Conservation (phyloP, 2,888 invertebrate species). For the Dicycla oo region DNA sequence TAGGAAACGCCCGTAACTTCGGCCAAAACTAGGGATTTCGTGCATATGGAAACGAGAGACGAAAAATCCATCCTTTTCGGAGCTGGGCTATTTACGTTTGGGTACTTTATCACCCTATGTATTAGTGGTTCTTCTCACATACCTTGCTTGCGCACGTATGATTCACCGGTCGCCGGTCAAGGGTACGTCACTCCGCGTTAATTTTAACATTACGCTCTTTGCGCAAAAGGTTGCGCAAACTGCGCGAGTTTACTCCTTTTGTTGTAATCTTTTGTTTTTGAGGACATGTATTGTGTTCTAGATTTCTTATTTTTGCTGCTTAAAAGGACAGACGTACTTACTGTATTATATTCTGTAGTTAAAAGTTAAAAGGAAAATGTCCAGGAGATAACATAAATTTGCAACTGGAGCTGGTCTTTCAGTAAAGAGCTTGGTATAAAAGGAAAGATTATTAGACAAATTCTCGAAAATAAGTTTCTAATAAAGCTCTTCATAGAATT, state of each 20-base stretch:
- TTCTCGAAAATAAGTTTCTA: background rate
- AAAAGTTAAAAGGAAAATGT: too few relatives aligned
- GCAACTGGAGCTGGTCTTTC: background rate
- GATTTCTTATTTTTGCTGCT: constrained; percentile 39
- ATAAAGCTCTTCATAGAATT: background rate
- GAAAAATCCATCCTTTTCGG: too few relatives aligned
- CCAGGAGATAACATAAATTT: too few relatives aligned
- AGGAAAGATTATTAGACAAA: background rate
- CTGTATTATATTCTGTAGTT: background rate
- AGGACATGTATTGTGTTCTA: constrained; percentile 57
- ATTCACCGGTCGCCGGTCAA: constrained; percentile 75
- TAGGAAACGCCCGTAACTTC: too few relatives aligned
- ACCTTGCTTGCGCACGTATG: constrained; percentile 53
- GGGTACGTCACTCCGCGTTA: constrained; percentile 67
- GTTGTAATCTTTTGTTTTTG: constrained; percentile 61
- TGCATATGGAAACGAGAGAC: too few relatives aligned
- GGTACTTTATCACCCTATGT: too few relatives aligned
- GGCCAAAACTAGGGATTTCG: too few relatives aligned
- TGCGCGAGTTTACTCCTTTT: constrained; percentile 51
- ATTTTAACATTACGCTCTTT: constrained; percentile 62
- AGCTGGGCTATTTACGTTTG: too few relatives aligned
- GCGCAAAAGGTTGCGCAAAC: constrained; percentile 62
- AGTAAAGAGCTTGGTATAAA: background rate
- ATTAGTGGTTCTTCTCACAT: constrained; percentile 1
- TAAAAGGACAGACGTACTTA: constrained; percentile 8